Percentiles rank a stretch among this genome's conserved stretches.
Conservation (phyloP, 2,113 vertebrate species). For the Trachemys scripta region DNA sequence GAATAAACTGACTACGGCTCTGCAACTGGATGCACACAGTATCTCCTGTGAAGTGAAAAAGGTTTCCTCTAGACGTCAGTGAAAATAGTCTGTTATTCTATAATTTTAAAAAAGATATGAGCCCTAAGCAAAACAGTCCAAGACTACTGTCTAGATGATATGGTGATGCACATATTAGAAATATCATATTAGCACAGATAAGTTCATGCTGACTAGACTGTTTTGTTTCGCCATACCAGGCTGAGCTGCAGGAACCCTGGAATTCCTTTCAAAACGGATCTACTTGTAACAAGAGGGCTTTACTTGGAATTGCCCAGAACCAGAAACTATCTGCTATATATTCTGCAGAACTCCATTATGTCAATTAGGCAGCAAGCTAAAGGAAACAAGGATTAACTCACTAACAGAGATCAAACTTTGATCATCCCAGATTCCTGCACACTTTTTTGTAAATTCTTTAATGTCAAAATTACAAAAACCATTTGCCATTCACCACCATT, state of each 20-base stretch:
- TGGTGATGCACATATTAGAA: background rate
- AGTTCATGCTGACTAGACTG: background rate
- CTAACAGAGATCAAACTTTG: background rate
- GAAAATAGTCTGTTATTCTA: background rate
- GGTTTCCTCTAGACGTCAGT: background rate
- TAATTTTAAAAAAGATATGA: background rate
- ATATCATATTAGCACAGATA: background rate
- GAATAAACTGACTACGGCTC: background rate
- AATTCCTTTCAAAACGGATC: background rate
- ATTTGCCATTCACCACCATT: background rate
- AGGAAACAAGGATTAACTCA: background rate
- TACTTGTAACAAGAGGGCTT: background rate
- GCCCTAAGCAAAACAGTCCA: background rate
- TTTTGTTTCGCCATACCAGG: background rate
- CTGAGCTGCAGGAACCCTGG: background rate
- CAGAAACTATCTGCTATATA: background rate
- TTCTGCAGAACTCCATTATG: background rate
- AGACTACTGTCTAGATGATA: background rate
- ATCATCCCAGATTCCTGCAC: background rate
- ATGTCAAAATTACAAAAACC: background rate
- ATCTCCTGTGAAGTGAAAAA: background rate
- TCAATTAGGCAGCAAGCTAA: background rate
- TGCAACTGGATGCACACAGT: background rate
- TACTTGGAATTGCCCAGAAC: background rate
- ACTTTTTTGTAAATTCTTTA: background rate